Percentiles rank a stretch among this genome's conserved stretches.
phyloP scores from a whole-genome alignment of 2,888 invertebrate genomes.

The Prionchulus punctatus region DNA sequence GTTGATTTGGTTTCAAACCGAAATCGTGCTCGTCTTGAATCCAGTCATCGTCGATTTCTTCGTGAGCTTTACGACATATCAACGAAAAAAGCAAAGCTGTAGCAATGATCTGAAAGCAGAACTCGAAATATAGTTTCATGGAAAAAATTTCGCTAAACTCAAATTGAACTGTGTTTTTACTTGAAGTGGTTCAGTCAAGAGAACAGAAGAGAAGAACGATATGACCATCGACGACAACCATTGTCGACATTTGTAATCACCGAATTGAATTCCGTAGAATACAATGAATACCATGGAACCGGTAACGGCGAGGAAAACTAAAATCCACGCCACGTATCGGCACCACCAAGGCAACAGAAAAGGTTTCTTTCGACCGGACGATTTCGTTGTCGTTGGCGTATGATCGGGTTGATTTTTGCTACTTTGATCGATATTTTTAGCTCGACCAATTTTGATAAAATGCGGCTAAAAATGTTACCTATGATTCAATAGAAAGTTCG shows the following conservation, averaged over 20 bases:
- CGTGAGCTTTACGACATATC: conserved; percentile 15
- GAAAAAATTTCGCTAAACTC: not conserved
- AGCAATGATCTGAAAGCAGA: conserved; percentile 26
- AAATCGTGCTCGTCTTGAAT: conserved; percentile 31
- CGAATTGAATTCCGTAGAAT: conserved; percentile 38
- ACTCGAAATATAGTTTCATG: not conserved
- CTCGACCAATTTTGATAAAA: too few species aligned
- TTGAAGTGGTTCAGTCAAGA: conserved; percentile 40
- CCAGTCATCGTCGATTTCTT: conserved; percentile 29
- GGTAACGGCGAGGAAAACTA: conserved; percentile 33
- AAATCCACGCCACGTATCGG: conserved; percentile 35
- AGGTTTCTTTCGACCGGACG: too few species aligned
- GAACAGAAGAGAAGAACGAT: conserved; percentile 37
- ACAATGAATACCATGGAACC: conserved; percentile 36
- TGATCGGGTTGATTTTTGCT: too few species aligned
- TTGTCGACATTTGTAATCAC: conserved; percentile 36
- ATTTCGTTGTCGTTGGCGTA: too few species aligned
- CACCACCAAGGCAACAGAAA: conserved; percentile 27
- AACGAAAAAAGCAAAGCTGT: conserved; percentile 29
- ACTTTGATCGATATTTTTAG: too few species aligned
- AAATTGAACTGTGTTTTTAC: conserved; percentile 20
- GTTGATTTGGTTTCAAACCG: conserved; percentile 15
- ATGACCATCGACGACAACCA: conserved; percentile 40
- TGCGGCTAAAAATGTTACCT: too few species aligned
- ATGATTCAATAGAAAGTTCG: too few species aligned